phyloP scores from a whole-genome alignment of 1,140 invertebrate species.

The Gonatopus flavifemur region DNA sequence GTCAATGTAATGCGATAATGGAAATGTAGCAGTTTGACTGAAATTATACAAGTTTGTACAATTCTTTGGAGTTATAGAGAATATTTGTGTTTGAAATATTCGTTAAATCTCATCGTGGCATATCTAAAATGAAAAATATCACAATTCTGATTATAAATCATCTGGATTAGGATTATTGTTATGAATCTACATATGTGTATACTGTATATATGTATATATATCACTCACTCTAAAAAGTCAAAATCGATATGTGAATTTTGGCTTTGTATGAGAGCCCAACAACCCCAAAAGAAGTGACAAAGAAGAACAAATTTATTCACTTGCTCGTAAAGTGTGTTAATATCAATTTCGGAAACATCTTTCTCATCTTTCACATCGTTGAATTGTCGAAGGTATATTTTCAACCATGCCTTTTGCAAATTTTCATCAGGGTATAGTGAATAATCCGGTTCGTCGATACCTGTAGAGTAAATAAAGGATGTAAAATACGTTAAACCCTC shows the following conservation, averaged over 20 bases:
- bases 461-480: no score
- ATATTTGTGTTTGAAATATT: conserved; percentile 64
- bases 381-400: conserved; percentile 72
- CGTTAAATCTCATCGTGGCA: conserved; percentile 66
- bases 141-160: conserved; percentile 4
- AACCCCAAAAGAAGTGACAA: conserved; percentile 88
- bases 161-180: neutral
- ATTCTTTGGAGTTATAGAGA: no score
- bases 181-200: conserved; percentile 12
- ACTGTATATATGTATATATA: neutral
- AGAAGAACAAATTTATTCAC: conserved; percentile 80
- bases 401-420: conserved; percentile 83
- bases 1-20: no score
- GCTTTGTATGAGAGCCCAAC: conserved; percentile 91
- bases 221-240: conserved; percentile 84
- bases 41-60: no score
- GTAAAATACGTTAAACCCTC: no score
- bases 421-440: conserved; percentile 76
- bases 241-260: conserved; percentile 91
- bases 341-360: conserved; percentile 60
- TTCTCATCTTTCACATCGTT: conserved; percentile 52
- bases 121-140: conserved; percentile 59
- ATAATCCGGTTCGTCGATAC: conserved; percentile 75
- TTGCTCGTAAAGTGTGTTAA: conserved; percentile 74
- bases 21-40: no score